Base-by-base conservation (phyloP, 2,113 vertebrate genomes). In the Carassius auratus region DNA sequence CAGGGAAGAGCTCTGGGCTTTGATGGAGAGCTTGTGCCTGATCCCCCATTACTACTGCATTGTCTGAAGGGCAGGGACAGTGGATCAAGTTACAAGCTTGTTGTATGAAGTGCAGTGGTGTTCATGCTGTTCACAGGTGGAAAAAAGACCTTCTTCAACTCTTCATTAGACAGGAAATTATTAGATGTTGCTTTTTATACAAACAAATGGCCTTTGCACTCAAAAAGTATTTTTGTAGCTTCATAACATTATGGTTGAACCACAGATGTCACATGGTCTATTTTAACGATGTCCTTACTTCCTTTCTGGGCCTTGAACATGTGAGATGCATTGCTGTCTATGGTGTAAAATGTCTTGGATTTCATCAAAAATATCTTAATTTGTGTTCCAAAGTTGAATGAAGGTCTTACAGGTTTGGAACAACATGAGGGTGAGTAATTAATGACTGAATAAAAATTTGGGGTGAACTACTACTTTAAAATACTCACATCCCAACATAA, bases 11-110 rank as follows among this genome's bases (percentile, higher is more conserved):
- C 26, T 83, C 19, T 45, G 57, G 38, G 55, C 57, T 86, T 83
- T 88, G 80, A 86, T 84, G 61, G 84, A 76, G 76, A 66, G 76
- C 30, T 68, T 78, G 45, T 77, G 66, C 77, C 33, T 76, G 87
- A 78, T 85, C 71, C 21, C 52, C 38, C 71, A 4, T 52, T 38
- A 57, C 77, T 76, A 23, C 21, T 66, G 15, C n/a, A 76, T 81
- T 84, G 82, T 81, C 2, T 66, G 78, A 69, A 50, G 73, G 83
- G 52, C 76, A 55, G 30, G 48, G 69, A 84, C 75, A 62, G 55
- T 73, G 75, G 86, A 87, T 84, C 76, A 74, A 57, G 33, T 74
- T 79, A 78, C 50, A 81, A 45, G 75, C 77, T 38, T n/a, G 52
- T 8, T 57, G 14, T 76, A 19, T 33, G 52, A 30, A 69, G 50